Conservation (phyloP, 1,140 invertebrate genomes). For the Palaemon carinicauda region DNA sequence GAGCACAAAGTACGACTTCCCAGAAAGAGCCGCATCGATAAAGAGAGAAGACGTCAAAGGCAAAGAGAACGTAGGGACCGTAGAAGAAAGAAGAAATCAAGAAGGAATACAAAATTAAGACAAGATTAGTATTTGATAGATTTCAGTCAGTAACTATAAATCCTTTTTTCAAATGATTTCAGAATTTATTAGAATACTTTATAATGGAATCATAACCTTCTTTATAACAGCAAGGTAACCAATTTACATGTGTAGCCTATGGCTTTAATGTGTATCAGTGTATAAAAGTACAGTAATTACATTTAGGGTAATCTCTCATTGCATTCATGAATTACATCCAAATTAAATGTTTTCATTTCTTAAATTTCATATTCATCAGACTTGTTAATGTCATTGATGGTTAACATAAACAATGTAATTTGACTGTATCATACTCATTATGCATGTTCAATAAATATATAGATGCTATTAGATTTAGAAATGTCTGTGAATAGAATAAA, state of each 20-base stretch:
- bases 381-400: too few species aligned
- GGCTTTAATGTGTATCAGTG: background rate
- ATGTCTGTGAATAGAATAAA: background rate
- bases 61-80: conserved; percentile 42
- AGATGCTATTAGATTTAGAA: background rate
- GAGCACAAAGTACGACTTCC: background rate
- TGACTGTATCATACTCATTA: background rate
- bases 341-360: too few species aligned
- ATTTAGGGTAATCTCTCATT: background rate
- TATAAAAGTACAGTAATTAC: background rate
- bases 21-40: conserved; percentile 23
- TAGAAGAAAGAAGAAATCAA: conserved; percentile 40
- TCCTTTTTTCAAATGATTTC: too few species aligned
- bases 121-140: background rate
- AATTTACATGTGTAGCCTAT: background rate
- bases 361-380: too few species aligned
- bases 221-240: background rate
- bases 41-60: conserved; percentile 13
- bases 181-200: too few species aligned
- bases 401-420: too few species aligned
- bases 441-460: background rate
- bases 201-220: background rate
- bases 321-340: background rate
- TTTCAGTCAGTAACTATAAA: background rate
- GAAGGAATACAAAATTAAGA: background rate